Evolutionary conservation across 2,797 vertebrate species (phyloP), one percentile per base, ranked within the genome.

Genomic region (Lepus oiostolus): DNA sequence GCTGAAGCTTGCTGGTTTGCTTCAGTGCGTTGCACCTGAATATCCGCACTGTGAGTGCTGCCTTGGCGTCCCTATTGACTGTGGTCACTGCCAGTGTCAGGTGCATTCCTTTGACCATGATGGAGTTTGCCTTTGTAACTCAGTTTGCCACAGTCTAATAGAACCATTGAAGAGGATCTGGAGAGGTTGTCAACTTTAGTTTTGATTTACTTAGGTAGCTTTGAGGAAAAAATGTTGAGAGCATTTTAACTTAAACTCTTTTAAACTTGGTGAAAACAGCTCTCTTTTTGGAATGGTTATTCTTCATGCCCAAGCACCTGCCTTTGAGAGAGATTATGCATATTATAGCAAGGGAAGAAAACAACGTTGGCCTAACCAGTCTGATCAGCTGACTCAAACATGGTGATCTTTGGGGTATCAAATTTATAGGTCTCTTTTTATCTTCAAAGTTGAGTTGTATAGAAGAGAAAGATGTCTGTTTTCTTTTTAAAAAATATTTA

Each of bases 391-490:
- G 11, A 87, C 47, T 92, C 9, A 72, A 52, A 72, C n/a, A 30
- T 89, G 52, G 50, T 89, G 79, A 65, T 84, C 19, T 77, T 58
- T 54, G n/a, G 54, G 16, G 14, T 63, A 52, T 82, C n/a, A 83
- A 17, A 10, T 52, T 14, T 71, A 22, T 32, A 75, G n/a, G 81
- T 26, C 86, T 28, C 30, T 91, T 58, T 35, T n/a, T 62, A 92
- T 91, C 91, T 95, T 90, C 10, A 75, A 93, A 47, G 68, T 79
- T 82, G 32, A 93, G 71, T 85, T 90, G 52, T 72, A 28, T n/a
- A 76, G 35, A 74, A 81, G 58, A 83, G 60, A 71, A 90, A 92
- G 38, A 38, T 83, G 65, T 7, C 42, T 42, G 42, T 42, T 42
- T 42, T 42, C 42, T 42, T 42, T 42, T 42, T 42, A 7, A 42